A percentile compares a stretch with the other conserved stretches of the same genome.
These are phyloP conservation scores for Phaenicophaeus curvirostris DNA, from an alignment of 2,797 vertebrate species.

Conservation along the genomic window DNA sequence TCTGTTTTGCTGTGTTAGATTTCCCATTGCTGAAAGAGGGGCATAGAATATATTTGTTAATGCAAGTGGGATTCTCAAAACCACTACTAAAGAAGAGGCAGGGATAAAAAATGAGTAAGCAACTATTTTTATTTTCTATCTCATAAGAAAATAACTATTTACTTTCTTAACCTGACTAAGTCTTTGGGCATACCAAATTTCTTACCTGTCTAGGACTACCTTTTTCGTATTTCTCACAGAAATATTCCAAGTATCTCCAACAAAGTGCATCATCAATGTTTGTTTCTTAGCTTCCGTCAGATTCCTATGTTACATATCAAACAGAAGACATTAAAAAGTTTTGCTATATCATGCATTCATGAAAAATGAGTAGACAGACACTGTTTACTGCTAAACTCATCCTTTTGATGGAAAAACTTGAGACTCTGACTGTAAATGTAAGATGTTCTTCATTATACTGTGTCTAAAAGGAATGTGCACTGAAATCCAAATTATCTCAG, in stretches of 20 bases:
- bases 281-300: not conserved
- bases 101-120: not conserved
- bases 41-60: not conserved
- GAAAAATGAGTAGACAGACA: constrained; percentile 9
- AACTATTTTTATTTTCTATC: not conserved
- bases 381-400: not conserved
- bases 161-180: not conserved
- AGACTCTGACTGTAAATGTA: not conserved
- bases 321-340: not conserved
- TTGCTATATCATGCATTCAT: not conserved
- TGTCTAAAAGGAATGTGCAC: not conserved
- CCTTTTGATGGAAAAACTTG: constrained; percentile 6
- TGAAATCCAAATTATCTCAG: constrained; percentile 13
- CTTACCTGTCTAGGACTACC: not conserved
- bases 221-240: not conserved
- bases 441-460: not conserved
- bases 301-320: not conserved
- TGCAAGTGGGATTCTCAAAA: not conserved
- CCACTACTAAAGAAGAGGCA: not conserved
- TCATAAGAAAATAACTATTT: not conserved
- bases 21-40: not conserved
- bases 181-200: not conserved
- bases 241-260: not conserved
- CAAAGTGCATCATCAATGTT: not conserved
- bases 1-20: not conserved